These are phyloP conservation scores for Lasioglossum zephyrum DNA, from an alignment of 2,888 invertebrate genomes.

Conservation along the genomic window DNA sequence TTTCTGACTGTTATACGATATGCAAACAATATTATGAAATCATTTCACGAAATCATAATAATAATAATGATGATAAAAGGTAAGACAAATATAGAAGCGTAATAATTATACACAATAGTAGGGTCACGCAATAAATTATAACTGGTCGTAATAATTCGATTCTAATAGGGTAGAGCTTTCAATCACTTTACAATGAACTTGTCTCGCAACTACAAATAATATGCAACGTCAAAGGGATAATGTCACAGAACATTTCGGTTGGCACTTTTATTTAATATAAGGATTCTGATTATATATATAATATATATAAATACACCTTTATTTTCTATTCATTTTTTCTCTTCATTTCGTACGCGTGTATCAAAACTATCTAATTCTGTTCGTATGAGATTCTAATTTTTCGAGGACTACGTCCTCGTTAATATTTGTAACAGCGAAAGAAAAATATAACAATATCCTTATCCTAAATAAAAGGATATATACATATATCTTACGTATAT, in stretches of 20 bases:
- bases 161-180: slow-evolving; percentile 28
- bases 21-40: slow-evolving; percentile 53
- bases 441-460: slow-evolving; percentile 68
- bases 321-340: slow-evolving; percentile 47
- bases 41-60: slow-evolving; percentile 51
- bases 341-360: slow-evolving; percentile 29
- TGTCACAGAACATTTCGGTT: slow-evolving; percentile 74
- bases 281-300: slow-evolving; percentile 61
- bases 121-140: slow-evolving; percentile 50
- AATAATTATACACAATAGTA: slow-evolving; percentile 49
- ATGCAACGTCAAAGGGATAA: slow-evolving; percentile 59
- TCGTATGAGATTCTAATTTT: slow-evolving; percentile 71
- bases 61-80: slow-evolving; percentile 38
- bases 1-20: slow-evolving; percentile 68
- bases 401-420: slow-evolving; percentile 44
- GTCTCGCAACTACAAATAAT: slow-evolving; percentile 55
- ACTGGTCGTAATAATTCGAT: slow-evolving; percentile 39
- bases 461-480: slow-evolving; percentile 66
- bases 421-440: slow-evolving; percentile 65
- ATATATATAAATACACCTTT: slow-evolving; percentile 71
- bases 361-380: slow-evolving; percentile 65
- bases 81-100: slow-evolving; percentile 40
- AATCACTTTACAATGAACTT: slow-evolving; percentile 50
- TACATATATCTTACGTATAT: slow-evolving; percentile 59
- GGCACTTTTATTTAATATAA: slow-evolving; percentile 81